Evolutionary conservation across 2,113 vertebrate genomes (phyloP).

Genomic region (Shinisaurus crocodilurus): DNA sequence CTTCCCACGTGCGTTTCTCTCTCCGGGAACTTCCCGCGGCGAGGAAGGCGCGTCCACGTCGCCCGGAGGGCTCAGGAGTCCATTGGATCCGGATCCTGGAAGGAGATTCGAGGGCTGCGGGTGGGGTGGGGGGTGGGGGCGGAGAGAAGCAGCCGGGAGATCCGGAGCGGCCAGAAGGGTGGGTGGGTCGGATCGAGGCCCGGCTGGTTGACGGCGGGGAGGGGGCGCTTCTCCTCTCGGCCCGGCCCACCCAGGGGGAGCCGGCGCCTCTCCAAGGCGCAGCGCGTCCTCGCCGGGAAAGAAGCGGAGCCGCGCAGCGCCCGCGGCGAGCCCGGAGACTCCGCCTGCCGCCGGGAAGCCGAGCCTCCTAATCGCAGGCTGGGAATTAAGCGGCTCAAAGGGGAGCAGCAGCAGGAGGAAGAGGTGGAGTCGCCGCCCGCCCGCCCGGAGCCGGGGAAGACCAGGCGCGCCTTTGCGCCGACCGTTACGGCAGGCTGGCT

Average conservation of each 20-base stretch:
- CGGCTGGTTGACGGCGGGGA: not conserved
- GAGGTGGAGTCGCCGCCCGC: conserved; percentile 4
- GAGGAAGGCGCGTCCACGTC: not conserved
- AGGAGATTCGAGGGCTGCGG: not conserved
- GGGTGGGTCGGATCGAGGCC: too few species aligned
- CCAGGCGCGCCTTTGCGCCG: not conserved
- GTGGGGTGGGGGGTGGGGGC: too few species aligned
- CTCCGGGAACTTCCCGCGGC: not conserved
- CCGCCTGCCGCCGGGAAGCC: not conserved
- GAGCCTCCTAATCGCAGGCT: not conserved
- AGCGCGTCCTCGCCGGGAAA: not conserved
- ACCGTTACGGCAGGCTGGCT: not conserved
- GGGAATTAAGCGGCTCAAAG: not conserved
- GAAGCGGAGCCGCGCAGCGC: not conserved
- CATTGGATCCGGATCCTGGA: not conserved
- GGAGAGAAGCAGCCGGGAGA: not conserved
- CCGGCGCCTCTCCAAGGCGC: not conserved
- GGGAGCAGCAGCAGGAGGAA: not conserved
- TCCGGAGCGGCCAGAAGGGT: rapidly evolving
- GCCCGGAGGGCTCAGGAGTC: not conserved
- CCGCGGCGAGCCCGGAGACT: not conserved
- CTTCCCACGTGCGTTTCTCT: not conserved
- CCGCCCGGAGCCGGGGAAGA: not conserved
- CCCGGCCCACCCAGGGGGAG: not conserved
- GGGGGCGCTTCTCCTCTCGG: not conserved